Evolutionary conservation across 2,888 invertebrate genomes (phyloP), one percentile per base, ranked within the genome.

Genomic region (Pachymerium ferrugineum): DNA sequence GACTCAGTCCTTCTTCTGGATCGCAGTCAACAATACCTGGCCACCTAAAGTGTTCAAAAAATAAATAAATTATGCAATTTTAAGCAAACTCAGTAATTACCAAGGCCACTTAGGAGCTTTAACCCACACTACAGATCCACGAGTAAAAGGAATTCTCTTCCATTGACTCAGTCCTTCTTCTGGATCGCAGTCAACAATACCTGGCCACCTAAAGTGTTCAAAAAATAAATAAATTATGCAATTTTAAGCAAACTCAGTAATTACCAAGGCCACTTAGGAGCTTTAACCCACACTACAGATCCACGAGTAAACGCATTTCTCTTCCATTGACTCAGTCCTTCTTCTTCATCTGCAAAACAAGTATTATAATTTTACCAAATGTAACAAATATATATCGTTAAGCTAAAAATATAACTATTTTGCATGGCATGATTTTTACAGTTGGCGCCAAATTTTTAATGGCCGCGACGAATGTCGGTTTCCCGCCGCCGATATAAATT

Each of bases 21-120:
- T n/a, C 87, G 79, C 89, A 88, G 76, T 89, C 89, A 0, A 90
- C 86, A 85, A 90, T 88, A 1, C 87, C 89, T 1, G 90, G 90
- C 89, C 89, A 90, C 67, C 67, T 67, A 54, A 54, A 54, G n/a
- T n/a, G n/a, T n/a, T n/a, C n/a, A 33, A 33, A 33, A 33, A 12
- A 5, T 12, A 8, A 38, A 38, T 10, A 38, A 2, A 38, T 38
- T 4, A 16, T 38, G 1, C 14, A 38, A 38, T 38, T 38, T 38
- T n/a, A n/a, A 2, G 3, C 38, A 4, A 38, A 33, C 14, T 16
- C n/a, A 4, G 4, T 16, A 38, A 2, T 38, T 67, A 67, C 88
- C 88, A 89, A 0, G 89, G 89, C 83, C 84, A 88, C 28, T 88
- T 88, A 0, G 81, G 77, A 85, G 0, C 87, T 90, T 87, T 88